Conservation (phyloP, 2,113 vertebrate genomes). For the Abramis brama region DNA sequence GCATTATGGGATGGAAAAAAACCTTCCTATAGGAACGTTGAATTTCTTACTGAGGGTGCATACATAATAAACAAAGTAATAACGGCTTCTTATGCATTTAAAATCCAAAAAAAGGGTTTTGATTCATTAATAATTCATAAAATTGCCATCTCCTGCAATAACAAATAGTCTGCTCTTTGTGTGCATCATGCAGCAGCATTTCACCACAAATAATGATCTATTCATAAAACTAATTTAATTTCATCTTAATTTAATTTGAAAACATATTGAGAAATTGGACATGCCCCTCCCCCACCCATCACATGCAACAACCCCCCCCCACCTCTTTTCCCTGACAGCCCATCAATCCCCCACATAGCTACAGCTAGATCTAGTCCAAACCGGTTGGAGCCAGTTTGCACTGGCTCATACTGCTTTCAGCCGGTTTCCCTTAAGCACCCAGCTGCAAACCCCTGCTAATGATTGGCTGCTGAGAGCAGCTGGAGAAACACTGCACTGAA, state of each 20-base stretch:
- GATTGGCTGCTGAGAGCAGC: slow-evolving; percentile 70
- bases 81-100: background rate
- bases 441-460: slow-evolving; percentile 64
- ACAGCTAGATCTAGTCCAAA: slow-evolving; percentile 67
- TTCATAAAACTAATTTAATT: slow-evolving; percentile 50
- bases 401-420: slow-evolving; percentile 72
- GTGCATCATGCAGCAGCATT: slow-evolving; percentile 1
- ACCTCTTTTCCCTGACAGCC: slow-evolving; percentile 51
- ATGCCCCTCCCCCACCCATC: slow-evolving; percentile 36
- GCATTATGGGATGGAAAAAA: background rate
- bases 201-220: slow-evolving; percentile 33
- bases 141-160: background rate
- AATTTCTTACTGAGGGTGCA: background rate
- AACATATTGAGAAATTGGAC: slow-evolving; percentile 48
- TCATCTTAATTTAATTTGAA: slow-evolving; percentile 35
- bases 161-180: background rate
- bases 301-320: slow-evolving; percentile 41
- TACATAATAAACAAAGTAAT: background rate
- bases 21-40: background rate
- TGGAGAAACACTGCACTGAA: slow-evolving; percentile 62
- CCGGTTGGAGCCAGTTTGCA: slow-evolving; percentile 71
- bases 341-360: slow-evolving; percentile 63
- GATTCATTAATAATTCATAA: slow-evolving; percentile 21
- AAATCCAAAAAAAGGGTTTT: background rate
- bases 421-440: slow-evolving; percentile 72